These are phyloP conservation scores for Macaria liturata DNA, from an alignment of 2,888 invertebrate genomes.

Conservation along the genomic window DNA sequence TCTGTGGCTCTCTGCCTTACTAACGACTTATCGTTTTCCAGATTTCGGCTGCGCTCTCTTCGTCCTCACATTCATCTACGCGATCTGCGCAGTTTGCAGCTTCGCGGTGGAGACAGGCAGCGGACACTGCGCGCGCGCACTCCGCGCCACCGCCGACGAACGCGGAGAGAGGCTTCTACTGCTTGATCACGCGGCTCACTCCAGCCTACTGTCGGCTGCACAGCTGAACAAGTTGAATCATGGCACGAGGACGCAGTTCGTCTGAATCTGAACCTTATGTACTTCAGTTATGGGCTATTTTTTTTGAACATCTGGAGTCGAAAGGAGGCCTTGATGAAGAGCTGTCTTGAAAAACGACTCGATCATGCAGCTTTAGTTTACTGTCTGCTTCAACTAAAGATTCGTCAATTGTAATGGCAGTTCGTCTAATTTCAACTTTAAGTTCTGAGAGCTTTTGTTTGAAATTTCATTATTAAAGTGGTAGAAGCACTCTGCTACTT, in stretches of 20 bases:
- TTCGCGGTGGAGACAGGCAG: constrained; percentile 67
- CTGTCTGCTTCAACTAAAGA: no score
- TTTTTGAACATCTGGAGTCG: background rate
- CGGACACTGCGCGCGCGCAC: constrained; percentile 51
- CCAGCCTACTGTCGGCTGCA: constrained; percentile 72
- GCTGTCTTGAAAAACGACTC: no score
- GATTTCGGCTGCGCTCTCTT: constrained; percentile 69
- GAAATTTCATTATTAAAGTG: no score
- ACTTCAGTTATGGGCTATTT: background rate
- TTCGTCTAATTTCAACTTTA: no score
- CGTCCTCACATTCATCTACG: constrained; percentile 71
- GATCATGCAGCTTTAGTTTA: no score
- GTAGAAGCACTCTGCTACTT: no score
- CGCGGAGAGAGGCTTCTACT: constrained; percentile 69
- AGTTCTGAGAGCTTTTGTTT: no score
- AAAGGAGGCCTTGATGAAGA: no score
- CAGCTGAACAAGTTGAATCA: constrained; percentile 70
- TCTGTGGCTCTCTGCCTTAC: no score
- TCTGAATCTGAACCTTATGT: constrained; percentile 43
- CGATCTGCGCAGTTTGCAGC: constrained; percentile 73
- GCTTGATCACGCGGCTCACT: constrained; percentile 74
- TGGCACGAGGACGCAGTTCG: constrained; percentile 70
- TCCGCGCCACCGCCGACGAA: constrained; percentile 54
- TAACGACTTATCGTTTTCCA: constrained; percentile 38
- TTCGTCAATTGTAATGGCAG: no score